Evolutionary conservation across 2,888 invertebrate species (phyloP).

Genomic region (Drosophila percnosoma): DNA sequence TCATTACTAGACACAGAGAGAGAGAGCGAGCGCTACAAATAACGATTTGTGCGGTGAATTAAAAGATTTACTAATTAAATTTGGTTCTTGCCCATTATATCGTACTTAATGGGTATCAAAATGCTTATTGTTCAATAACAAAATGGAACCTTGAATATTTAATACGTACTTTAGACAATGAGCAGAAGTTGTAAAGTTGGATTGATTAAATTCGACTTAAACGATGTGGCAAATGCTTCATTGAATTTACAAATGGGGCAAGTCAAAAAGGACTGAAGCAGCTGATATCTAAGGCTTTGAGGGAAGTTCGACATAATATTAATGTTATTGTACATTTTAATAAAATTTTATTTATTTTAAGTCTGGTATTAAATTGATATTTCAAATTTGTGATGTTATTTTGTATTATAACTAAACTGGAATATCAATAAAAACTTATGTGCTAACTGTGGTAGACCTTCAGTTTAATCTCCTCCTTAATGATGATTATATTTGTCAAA

Average conservation of each 20-base stretch:
- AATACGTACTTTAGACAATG: not conserved
- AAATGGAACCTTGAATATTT: not conserved
- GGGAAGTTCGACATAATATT: not conserved
- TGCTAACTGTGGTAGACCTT: too few relatives aligned
- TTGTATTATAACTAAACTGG: too few relatives aligned
- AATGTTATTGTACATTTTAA: not conserved
- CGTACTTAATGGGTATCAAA: not conserved
- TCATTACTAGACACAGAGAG: not conserved
- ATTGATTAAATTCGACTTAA: not conserved
- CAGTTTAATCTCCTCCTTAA: too few relatives aligned
- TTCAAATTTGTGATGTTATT: not conserved
- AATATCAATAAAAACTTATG: too few relatives aligned
- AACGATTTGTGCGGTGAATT: slow-evolving; percentile 25
- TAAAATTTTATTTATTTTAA: not conserved
- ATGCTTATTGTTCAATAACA: not conserved
- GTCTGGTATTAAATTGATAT: not conserved
- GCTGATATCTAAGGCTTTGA: too few relatives aligned
- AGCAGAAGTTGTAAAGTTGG: not conserved
- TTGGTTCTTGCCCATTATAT: slow-evolving; percentile 8
- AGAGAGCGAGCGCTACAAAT: slow-evolving; percentile 6
- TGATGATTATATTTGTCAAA: too few relatives aligned
- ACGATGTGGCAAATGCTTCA: not conserved
- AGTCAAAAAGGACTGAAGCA: too few relatives aligned
- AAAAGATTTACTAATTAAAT: slow-evolving; percentile 30
- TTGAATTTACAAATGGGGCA: not conserved